Conservation (phyloP, 2,888 invertebrate species). For the Trichopria drosophilae region DNA sequence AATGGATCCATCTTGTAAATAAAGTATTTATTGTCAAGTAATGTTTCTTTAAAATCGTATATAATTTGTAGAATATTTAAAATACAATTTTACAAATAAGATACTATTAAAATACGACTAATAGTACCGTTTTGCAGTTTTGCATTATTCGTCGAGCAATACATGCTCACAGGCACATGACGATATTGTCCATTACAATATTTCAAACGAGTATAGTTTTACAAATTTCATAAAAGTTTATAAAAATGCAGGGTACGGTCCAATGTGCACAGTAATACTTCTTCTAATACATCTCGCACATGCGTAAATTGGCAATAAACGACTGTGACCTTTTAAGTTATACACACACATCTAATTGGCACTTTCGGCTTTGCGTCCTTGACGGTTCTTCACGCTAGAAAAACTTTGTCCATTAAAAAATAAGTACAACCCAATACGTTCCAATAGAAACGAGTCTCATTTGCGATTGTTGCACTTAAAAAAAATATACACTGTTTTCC, state of each 20-base stretch:
- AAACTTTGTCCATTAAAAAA: not conserved
- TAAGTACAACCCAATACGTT: not conserved
- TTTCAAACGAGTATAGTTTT: too few relatives aligned
- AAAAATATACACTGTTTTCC: too few relatives aligned
- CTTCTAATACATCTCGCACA: too few relatives aligned
- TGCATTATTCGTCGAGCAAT: slow-evolving; percentile 31
- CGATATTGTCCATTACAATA: too few relatives aligned
- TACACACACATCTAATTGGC: too few relatives aligned
- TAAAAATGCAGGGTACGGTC: slow-evolving; percentile 31
- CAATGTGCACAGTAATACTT: too few relatives aligned
- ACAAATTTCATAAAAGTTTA: slow-evolving; percentile 25
- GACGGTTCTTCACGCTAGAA: too few relatives aligned
- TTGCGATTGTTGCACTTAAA: not conserved
- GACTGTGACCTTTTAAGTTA: too few relatives aligned
- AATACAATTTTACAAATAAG: slow-evolving; percentile 33
- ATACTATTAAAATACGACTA: slow-evolving; percentile 29
- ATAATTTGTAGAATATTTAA: slow-evolving; percentile 23
- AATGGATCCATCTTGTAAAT: slow-evolving; percentile 46
- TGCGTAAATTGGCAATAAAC: too few relatives aligned
- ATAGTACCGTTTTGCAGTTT: slow-evolving; percentile 29
- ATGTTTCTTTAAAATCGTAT: slow-evolving; percentile 29
- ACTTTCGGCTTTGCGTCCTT: too few relatives aligned
- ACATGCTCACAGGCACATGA: slow-evolving; percentile 33
- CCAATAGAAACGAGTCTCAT: not conserved
- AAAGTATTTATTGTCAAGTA: slow-evolving; percentile 48